Evolutionary conservation across 1,140 invertebrate species (phyloP).

Genomic region (Fragariocoptes setiger): DNA sequence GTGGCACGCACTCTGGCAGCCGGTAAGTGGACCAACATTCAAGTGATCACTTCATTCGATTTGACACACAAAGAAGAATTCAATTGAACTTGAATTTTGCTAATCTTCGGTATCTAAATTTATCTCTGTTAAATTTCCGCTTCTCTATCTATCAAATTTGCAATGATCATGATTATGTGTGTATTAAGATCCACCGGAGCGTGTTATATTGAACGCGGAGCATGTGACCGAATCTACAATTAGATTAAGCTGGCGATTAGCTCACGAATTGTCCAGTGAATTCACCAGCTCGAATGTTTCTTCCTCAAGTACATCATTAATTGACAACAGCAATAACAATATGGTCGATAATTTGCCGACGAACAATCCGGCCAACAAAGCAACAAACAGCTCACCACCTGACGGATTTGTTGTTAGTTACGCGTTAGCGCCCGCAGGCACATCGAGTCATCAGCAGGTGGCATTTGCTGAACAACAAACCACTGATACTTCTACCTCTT

Average conservation of each 20-base stretch:
- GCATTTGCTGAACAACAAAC: no score
- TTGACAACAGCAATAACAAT: no score
- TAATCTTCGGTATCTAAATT: not conserved
- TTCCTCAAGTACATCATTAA: no score
- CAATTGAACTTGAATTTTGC: not conserved
- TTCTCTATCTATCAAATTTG: constrained; percentile 1
- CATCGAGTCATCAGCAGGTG: no score
- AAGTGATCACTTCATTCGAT: no score
- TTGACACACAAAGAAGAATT: no score
- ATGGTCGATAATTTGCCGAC: no score
- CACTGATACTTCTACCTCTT: no score
- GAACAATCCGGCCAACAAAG: not conserved
- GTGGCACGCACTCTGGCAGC: constrained; percentile 44
- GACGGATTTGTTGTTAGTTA: not conserved
- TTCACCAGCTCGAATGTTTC: no score
- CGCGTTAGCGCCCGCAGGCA: not conserved
- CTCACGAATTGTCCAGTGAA: constrained; percentile 2
- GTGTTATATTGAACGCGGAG: constrained; percentile 7
- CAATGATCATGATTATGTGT: not conserved
- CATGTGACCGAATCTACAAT: constrained; percentile 9
- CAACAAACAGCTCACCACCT: not conserved
- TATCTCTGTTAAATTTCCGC: not conserved
- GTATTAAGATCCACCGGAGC: constrained; percentile 11
- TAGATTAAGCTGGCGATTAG: constrained; percentile 7
- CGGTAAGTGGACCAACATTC: no score